These are phyloP conservation scores for Vanessa atalanta DNA, from an alignment of 1,140 invertebrate species.

Conservation along the genomic window DNA sequence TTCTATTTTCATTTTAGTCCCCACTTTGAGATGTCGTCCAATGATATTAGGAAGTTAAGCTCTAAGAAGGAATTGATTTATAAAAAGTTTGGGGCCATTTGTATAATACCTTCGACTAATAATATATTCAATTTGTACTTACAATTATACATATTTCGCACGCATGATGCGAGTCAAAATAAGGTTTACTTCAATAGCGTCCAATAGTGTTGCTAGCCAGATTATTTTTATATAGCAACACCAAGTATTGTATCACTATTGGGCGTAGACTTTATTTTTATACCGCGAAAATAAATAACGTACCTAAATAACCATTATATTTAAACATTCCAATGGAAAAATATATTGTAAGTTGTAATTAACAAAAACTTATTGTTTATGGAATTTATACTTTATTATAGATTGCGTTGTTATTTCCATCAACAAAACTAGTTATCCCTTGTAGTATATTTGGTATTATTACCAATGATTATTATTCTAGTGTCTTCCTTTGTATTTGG, in stretches of 20 bases:
- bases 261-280: not conserved
- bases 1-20: constrained; percentile 80
- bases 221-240: constrained; percentile 4
- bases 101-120: not conserved
- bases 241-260: not conserved
- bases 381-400: constrained; percentile 73
- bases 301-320: constrained; percentile 9
- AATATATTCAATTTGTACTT: constrained; percentile 1
- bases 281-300: not conserved
- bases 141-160: not conserved
- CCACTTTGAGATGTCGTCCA: not conserved
- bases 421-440: constrained; percentile 43
- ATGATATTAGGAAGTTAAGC: constrained; percentile 2
- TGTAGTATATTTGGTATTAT: constrained; percentile 13
- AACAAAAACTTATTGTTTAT: constrained; percentile 50
- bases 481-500: constrained; percentile 36
- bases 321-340: constrained; percentile 43
- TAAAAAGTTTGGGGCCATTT: not conserved
- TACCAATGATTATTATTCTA: constrained; percentile 32
- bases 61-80: not conserved
- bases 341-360: constrained; percentile 32
- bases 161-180: not conserved
- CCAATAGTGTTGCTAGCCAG: not conserved
- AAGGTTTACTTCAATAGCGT: too few relatives aligned
- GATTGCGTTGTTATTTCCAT: constrained; percentile 71